These are phyloP conservation scores for Saccopteryx bilineata DNA, from an alignment of 2,113 vertebrate genomes.

Conservation along the genomic window DNA sequence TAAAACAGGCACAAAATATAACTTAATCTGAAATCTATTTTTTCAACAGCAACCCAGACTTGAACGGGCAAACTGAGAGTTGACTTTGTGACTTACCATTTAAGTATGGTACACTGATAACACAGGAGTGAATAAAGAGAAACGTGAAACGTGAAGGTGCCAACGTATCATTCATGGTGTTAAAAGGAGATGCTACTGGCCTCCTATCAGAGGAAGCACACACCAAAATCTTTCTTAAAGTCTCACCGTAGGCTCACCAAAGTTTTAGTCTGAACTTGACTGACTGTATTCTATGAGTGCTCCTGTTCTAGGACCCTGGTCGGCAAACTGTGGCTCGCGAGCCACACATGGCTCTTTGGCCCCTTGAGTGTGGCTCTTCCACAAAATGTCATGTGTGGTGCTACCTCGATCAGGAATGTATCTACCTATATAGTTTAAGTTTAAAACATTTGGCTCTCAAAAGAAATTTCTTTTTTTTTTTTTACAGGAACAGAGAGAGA, in stretches of 20 bases:
- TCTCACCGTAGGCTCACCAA: not conserved
- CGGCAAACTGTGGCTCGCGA: too few species aligned
- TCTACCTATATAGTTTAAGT: too few species aligned
- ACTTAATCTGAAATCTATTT: slow-evolving; percentile 36
- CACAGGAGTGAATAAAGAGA: not conserved
- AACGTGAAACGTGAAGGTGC: not conserved
- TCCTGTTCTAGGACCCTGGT: not conserved
- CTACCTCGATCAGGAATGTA: too few species aligned
- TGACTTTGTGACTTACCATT: not conserved
- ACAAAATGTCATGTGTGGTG: too few species aligned
- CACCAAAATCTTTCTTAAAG: not conserved
- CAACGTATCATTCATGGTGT: not conserved
- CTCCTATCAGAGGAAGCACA: not conserved
- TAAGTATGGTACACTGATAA: not conserved
- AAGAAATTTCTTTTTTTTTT: too few species aligned
- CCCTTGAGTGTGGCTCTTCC: too few species aligned
- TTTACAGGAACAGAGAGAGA: too few species aligned
- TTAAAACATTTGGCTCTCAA: too few species aligned
- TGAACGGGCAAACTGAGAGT: not conserved
- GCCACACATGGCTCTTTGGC: too few species aligned
- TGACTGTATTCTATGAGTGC: not conserved
- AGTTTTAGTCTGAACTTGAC: slow-evolving; percentile 16
- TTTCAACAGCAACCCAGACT: slow-evolving; percentile 3
- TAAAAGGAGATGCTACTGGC: not conserved
- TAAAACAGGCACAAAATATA: slow-evolving; percentile 47